These are phyloP conservation scores for Boulengerochromis microlepis DNA, from an alignment of 2,113 vertebrate species.

Conservation along the genomic window DNA sequence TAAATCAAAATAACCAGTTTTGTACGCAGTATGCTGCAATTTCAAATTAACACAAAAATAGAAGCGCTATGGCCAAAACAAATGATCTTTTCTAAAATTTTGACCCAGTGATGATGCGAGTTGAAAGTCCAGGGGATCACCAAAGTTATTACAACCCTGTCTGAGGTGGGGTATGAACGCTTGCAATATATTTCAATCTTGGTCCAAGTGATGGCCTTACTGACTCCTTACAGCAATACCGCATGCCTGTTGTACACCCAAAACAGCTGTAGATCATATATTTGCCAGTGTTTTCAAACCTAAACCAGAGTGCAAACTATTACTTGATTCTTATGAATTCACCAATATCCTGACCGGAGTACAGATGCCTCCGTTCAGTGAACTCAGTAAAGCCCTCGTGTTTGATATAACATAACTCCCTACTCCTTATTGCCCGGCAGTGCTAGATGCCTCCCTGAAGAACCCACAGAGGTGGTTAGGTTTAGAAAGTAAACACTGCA, in stretches of 20 bases:
- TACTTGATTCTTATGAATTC: background rate
- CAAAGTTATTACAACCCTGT: background rate
- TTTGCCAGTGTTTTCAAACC: background rate
- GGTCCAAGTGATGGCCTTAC: background rate
- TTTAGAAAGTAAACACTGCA: constrained; percentile 47
- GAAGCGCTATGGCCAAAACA: background rate
- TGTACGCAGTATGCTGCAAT: background rate
- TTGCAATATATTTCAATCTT: background rate
- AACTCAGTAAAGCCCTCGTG: background rate
- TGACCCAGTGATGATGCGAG: background rate
- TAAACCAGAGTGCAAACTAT: background rate
- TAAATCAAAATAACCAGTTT: background rate
- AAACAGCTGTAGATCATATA: background rate
- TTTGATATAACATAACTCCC: background rate
- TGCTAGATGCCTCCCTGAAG: background rate
- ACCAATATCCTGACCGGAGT: background rate
- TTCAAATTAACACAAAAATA: background rate
- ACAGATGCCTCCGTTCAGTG: background rate
- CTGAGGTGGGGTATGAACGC: background rate
- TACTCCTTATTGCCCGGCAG: background rate
- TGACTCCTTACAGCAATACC: background rate
- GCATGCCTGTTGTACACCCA: background rate
- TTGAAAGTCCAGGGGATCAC: background rate
- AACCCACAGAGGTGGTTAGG: constrained; percentile 5
- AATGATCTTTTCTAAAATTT: background rate